A percentile compares a stretch with the other conserved stretches of the same genome.
Evolutionary conservation across 2,797 vertebrate species (phyloP).

Genomic region (Falco berigora): DNA sequence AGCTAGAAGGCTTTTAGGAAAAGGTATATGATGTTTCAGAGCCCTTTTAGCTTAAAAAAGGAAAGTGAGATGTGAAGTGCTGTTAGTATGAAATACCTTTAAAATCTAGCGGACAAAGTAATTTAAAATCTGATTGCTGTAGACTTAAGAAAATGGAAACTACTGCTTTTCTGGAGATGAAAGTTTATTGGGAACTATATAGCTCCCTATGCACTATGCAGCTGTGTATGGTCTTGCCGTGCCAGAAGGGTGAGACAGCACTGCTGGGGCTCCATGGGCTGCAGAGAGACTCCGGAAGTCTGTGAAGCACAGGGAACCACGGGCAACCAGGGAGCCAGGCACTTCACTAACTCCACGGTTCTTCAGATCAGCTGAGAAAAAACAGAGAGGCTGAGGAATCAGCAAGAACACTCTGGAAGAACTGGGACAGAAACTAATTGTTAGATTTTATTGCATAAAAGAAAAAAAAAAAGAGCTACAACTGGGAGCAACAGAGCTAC

Average conservation of each 20-base stretch:
- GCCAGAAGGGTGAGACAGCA: background rate
- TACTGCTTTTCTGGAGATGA: background rate
- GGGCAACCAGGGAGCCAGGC: background rate
- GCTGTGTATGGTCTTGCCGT: background rate
- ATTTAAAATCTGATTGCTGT: background rate
- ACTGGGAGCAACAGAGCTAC: background rate
- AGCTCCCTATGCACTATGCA: background rate
- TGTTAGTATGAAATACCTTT: background rate
- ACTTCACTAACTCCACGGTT: rapidly evolving
- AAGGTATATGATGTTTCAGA: background rate
- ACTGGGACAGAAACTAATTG: background rate
- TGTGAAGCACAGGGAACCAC: background rate
- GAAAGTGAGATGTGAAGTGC: background rate
- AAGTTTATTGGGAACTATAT: background rate
- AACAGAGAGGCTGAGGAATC: background rate
- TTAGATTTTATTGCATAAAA: background rate
- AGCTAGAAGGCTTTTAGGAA: background rate
- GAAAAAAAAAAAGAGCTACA: background rate
- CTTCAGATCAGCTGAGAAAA: background rate
- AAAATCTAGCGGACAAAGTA: background rate
- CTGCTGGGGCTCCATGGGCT: background rate
- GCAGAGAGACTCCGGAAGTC: background rate
- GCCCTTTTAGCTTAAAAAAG: background rate
- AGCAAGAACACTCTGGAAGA: background rate
- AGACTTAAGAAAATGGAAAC: background rate